Evolutionary conservation across 2,888 invertebrate species (phyloP).

Genomic region (Cyclophora punctaria): DNA sequence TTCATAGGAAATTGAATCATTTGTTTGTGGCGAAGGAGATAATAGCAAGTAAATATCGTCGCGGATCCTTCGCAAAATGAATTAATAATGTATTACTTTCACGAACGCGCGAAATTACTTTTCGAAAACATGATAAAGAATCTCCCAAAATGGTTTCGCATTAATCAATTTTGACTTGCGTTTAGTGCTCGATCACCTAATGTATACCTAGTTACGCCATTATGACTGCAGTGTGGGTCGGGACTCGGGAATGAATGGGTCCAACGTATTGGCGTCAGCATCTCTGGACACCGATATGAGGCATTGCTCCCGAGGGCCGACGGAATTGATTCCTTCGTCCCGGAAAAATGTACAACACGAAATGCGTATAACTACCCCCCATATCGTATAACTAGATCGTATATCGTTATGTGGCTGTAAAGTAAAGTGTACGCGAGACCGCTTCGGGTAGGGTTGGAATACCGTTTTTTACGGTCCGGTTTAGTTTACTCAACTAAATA

Average conservation of each 20-base stretch:
- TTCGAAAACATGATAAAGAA: too few relatives aligned
- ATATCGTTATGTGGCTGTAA: conserved; percentile 21
- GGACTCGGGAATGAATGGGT: too few relatives aligned
- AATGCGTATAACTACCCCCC: conserved; percentile 19
- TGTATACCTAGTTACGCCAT: conserved; percentile 14
- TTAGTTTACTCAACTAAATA: too few relatives aligned
- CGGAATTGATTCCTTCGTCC: conserved; percentile 39
- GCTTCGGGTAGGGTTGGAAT: conserved; percentile 1
- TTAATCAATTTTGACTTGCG: conserved; percentile 1
- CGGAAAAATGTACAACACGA: conserved; percentile 33
- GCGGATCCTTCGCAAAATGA: too few relatives aligned
- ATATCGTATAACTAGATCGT: conserved; percentile 9
- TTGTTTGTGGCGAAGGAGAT: too few relatives aligned
- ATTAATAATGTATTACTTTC: too few relatives aligned
- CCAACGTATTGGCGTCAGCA: conserved; percentile 19
- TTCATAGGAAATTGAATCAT: too few relatives aligned
- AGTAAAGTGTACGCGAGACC: conserved; percentile 17
- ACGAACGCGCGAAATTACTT: too few relatives aligned
- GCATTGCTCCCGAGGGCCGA: conserved; percentile 32
- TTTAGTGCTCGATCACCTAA: conserved; percentile 2
- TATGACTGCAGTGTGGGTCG: too few relatives aligned
- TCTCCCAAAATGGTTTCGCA: too few relatives aligned
- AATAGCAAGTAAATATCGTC: too few relatives aligned
- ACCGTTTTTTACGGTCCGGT: too few relatives aligned
- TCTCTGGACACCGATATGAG: conserved; percentile 37